Evolutionary conservation across 2,888 invertebrate species (phyloP).

Genomic region (Drosophila demipolita): DNA sequence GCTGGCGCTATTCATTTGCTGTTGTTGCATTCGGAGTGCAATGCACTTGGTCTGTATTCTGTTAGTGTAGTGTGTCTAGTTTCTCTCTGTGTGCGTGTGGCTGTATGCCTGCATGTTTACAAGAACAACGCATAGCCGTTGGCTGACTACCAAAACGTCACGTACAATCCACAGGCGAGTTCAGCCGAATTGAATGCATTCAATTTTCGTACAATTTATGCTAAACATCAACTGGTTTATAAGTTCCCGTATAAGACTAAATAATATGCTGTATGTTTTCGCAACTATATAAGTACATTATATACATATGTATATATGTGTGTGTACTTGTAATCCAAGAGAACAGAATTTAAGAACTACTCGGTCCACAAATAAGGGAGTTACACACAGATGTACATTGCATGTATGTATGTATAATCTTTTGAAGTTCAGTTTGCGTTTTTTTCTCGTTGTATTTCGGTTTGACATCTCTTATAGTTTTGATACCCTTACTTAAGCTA

Average conservation of each 20-base stretch:
- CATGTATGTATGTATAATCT: not conserved
- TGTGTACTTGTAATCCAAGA: not conserved
- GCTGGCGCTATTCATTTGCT: conserved; percentile 26
- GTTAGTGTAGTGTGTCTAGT: conserved; percentile 24
- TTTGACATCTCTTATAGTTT: conserved; percentile 26
- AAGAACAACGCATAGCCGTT: conserved; percentile 55
- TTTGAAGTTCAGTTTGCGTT: conserved; percentile 21
- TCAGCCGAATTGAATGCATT: conserved; percentile 23
- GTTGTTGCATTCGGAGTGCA: conserved; percentile 40
- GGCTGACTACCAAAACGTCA: conserved; percentile 64
- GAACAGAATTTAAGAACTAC: not conserved
- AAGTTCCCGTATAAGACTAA: not conserved
- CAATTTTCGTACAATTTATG: conserved; percentile 19
- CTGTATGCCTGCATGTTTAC: conserved; percentile 35
- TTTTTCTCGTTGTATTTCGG: conserved; percentile 20
- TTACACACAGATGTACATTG: conserved; percentile 1
- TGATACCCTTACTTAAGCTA: not conserved
- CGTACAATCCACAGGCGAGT: conserved; percentile 53
- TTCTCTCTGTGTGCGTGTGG: not conserved
- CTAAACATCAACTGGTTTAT: conserved; percentile 30
- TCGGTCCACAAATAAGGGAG: not conserved
- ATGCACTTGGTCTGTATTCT: conserved; percentile 42
- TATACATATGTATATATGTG: not conserved
- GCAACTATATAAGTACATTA: not conserved
- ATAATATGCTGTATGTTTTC: not conserved